A percentile compares a stretch with the other conserved stretches of the same genome.
phyloP scores from a whole-genome alignment of 2,113 vertebrate species.

The Engystomops pustulosus region DNA sequence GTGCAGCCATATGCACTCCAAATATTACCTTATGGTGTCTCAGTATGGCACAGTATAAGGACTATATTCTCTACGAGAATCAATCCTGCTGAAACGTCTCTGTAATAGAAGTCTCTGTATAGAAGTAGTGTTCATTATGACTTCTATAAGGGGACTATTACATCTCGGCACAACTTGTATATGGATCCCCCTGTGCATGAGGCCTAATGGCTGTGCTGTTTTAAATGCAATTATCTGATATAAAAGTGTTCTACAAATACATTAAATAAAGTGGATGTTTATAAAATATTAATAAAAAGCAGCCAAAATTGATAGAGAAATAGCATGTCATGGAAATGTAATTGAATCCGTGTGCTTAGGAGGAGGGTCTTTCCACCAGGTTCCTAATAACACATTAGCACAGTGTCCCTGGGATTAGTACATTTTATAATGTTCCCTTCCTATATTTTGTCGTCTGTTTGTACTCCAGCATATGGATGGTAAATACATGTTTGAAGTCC shows the following conservation, averaged over 20 bases:
- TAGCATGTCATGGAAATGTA: background rate
- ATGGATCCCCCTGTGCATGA: too few species aligned
- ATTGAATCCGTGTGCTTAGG: background rate
- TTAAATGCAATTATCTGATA: background rate
- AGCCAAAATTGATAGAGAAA: background rate
- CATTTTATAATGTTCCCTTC: background rate
- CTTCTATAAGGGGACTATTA: too few species aligned
- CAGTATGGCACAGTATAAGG: too few species aligned
- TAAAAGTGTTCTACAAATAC: background rate
- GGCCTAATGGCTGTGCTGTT: too few species aligned
- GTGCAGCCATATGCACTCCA: too few species aligned
- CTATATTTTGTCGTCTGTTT: background rate
- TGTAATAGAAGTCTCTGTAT: too few species aligned
- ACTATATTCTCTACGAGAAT: too few species aligned
- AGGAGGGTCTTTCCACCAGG: background rate
- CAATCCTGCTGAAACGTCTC: too few species aligned
- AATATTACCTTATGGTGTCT: too few species aligned
- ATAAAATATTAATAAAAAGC: background rate
- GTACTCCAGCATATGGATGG: background rate
- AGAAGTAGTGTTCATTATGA: too few species aligned
- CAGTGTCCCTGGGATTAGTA: background rate
- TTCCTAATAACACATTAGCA: background rate
- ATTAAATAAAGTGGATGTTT: background rate
- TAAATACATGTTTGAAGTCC: conserved; percentile 19
- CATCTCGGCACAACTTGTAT: too few species aligned